Conservation (phyloP, 1,140 invertebrate species). For the Acyrthosiphon pisum region DNA sequence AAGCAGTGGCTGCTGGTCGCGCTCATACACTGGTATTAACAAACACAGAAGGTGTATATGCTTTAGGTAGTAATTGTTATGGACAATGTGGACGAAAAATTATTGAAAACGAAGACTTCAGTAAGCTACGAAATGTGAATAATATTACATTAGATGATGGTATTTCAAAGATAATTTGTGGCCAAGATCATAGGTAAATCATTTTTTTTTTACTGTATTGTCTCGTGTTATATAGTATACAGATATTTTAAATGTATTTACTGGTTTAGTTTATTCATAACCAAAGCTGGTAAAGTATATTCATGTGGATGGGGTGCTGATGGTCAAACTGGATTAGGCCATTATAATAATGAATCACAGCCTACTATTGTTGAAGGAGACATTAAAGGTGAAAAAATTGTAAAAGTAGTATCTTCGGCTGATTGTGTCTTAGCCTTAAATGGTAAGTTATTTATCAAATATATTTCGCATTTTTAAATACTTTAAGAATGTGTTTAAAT, state of each 20-base stretch:
- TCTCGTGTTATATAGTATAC: neutral
- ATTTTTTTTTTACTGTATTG: neutral
- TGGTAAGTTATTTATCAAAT: constrained; percentile 66
- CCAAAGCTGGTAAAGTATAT: constrained; percentile 80
- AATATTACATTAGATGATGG: constrained; percentile 72
- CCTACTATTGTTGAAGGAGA: constrained; percentile 79
- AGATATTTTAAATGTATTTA: constrained; percentile 59
- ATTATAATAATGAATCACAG: constrained; percentile 67
- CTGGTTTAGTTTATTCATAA: constrained; percentile 78
- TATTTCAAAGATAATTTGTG: constrained; percentile 78
- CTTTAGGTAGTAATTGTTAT: constrained; percentile 90
- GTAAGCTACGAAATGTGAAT: constrained; percentile 71
- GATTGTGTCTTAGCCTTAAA: constrained; percentile 91
- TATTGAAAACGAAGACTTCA: constrained; percentile 80
- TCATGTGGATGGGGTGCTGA: constrained; percentile 94
- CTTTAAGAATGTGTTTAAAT: neutral
- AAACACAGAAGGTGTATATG: constrained; percentile 79
- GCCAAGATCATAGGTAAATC: constrained; percentile 83
- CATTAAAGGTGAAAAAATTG: constrained; percentile 81
- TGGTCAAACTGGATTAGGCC: constrained; percentile 89
- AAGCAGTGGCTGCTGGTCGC: constrained; percentile 78
- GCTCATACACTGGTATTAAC: constrained; percentile 86
- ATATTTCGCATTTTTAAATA: neutral
- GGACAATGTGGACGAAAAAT: constrained; percentile 91
- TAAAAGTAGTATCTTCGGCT: constrained; percentile 78